These are phyloP conservation scores for Lophotriccus pileatus DNA, from an alignment of 2,797 vertebrate genomes.

Conservation along the genomic window DNA sequence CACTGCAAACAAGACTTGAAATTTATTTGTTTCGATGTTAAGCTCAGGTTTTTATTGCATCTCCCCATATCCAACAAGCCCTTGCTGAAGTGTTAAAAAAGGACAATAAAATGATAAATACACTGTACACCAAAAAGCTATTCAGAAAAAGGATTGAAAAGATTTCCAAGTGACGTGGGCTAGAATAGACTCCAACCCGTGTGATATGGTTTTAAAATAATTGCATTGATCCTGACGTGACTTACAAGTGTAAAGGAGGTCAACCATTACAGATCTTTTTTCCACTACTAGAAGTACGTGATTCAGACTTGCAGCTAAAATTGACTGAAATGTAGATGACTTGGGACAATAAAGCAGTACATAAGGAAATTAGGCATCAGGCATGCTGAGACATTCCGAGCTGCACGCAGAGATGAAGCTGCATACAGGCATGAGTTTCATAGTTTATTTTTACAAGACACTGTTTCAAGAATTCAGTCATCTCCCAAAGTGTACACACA, in stretches of 20 bases:
- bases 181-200: neutral
- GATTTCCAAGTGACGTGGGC: neutral
- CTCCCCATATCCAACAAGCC: neutral
- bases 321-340: neutral
- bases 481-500: neutral
- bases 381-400: slow-evolving; percentile 19
- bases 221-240: neutral
- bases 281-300: neutral
- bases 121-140: neutral
- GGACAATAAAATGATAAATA: neutral
- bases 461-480: neutral
- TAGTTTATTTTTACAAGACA: slow-evolving; percentile 20
- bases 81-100: neutral
- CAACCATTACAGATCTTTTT: neutral
- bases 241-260: slow-evolving; percentile 1
- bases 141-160: neutral
- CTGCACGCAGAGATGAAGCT: slow-evolving; percentile 23
- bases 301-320: neutral
- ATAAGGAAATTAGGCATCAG: slow-evolving; percentile 4
- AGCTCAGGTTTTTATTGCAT: neutral
- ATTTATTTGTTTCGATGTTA: neutral
- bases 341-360: neutral
- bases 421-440: neutral
- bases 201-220: neutral
- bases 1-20: neutral